These are phyloP conservation scores for Cherax quadricarinatus DNA, from an alignment of 1,140 invertebrate species.

Conservation along the genomic window DNA sequence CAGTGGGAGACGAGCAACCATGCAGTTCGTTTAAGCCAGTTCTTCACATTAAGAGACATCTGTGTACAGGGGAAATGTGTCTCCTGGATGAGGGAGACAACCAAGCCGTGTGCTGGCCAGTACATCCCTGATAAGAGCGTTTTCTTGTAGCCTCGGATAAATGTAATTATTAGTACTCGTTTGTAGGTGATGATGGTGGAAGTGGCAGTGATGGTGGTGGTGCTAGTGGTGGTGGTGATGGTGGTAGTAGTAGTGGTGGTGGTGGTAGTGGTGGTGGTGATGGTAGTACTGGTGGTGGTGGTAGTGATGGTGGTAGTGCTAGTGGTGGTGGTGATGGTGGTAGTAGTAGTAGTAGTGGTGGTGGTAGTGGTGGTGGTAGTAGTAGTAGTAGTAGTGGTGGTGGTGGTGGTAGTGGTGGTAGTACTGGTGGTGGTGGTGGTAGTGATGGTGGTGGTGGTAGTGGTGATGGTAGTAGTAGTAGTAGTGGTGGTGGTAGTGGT, in stretches of 20 bases:
- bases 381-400: neutral
- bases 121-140: constrained; percentile 27
- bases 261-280: too few relatives aligned
- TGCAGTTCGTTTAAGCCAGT: neutral
- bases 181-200: neutral
- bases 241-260: too few relatives aligned
- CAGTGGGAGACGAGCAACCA: neutral
- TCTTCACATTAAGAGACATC: neutral
- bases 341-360: too few relatives aligned
- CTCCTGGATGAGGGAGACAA: constrained; percentile 13
- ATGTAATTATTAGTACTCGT: constrained; percentile 21
- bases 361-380: neutral
- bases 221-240: too few relatives aligned
- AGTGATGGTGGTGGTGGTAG: too few relatives aligned
- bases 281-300: too few relatives aligned
- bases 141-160: constrained; percentile 16
- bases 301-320: too few relatives aligned
- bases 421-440: neutral
- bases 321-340: too few relatives aligned
- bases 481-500: too few relatives aligned
- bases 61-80: constrained; percentile 25
- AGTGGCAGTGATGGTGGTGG: too few relatives aligned
- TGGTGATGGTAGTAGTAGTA: too few relatives aligned
- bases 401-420: neutral
- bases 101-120: neutral